A percentile compares a stretch with the other conserved stretches of the same genome.
phyloP scores from a whole-genome alignment of 2,888 invertebrate species.

The Agriotes lineatus region DNA sequence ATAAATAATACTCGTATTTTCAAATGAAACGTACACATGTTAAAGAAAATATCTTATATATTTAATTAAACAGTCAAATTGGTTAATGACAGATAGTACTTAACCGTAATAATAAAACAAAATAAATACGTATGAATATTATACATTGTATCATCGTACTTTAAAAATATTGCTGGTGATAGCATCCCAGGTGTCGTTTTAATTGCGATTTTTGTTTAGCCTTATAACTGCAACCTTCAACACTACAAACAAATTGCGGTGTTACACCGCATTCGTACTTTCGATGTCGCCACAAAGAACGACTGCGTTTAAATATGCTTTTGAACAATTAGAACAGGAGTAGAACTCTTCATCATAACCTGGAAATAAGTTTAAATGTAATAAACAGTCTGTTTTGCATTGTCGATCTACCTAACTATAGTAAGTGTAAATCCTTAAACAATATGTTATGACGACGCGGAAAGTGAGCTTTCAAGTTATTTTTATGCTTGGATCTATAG shows the following conservation, averaged over 20 bases:
- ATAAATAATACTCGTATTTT: too few species aligned
- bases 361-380: not conserved
- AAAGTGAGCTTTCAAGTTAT: not conserved
- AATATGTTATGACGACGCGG: not conserved
- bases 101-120: conserved; percentile 75
- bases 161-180: too few species aligned
- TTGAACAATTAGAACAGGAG: not conserved
- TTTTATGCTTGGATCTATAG: not conserved
- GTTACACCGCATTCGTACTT: conserved; percentile 22
- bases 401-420: too few species aligned
- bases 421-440: not conserved
- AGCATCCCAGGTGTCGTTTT: not conserved
- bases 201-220: not conserved
- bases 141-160: too few species aligned
- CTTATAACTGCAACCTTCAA: conserved; percentile 14
- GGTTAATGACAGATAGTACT: too few species aligned
- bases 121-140: conserved; percentile 75
- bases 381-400: too few species aligned
- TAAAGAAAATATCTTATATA: too few species aligned
- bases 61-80: too few species aligned
- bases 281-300: conserved; percentile 5
- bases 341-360: not conserved
- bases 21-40: too few species aligned
- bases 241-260: not conserved
- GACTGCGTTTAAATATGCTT: conserved; percentile 1